Conservation (phyloP, 2,888 invertebrate species). For the Escarpia spicata region DNA sequence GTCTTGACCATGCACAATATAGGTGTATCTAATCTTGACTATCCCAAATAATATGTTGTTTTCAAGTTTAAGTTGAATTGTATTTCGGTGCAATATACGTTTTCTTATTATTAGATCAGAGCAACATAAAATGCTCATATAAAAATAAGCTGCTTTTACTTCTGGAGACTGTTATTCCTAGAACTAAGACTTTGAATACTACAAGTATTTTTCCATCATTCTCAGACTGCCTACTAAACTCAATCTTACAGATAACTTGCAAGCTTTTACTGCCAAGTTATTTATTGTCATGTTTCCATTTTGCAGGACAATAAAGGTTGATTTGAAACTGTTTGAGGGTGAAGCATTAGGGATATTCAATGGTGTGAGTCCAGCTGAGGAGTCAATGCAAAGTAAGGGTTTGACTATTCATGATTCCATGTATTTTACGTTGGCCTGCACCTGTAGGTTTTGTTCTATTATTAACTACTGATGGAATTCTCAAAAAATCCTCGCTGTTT, state of each 20-base stretch:
- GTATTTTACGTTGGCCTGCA: not conserved
- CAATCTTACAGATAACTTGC: not conserved
- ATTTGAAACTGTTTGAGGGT: conserved; percentile 67
- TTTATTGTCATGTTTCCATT: not conserved
- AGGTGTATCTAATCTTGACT: no score
- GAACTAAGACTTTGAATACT: not conserved
- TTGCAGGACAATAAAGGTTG: conserved; percentile 30
- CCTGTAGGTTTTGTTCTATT: not conserved
- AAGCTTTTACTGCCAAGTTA: not conserved
- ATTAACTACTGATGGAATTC: no score
- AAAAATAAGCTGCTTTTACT: not conserved
- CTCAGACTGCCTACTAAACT: not conserved
- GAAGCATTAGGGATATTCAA: conserved; percentile 37
- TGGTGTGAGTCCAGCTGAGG: not conserved
- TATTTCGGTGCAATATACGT: no score
- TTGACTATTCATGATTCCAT: not conserved
- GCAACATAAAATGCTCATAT: no score
- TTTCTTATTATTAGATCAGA: no score
- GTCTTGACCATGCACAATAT: no score
- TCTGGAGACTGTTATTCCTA: not conserved
- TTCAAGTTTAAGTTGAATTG: not conserved
- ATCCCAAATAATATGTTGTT: no score
- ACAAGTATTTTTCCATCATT: not conserved
- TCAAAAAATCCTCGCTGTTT: no score
- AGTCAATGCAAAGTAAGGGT: not conserved